These are phyloP conservation scores for Phanerotoma sp. DNA, from an alignment of 2,888 invertebrate genomes.

Conservation along the genomic window DNA sequence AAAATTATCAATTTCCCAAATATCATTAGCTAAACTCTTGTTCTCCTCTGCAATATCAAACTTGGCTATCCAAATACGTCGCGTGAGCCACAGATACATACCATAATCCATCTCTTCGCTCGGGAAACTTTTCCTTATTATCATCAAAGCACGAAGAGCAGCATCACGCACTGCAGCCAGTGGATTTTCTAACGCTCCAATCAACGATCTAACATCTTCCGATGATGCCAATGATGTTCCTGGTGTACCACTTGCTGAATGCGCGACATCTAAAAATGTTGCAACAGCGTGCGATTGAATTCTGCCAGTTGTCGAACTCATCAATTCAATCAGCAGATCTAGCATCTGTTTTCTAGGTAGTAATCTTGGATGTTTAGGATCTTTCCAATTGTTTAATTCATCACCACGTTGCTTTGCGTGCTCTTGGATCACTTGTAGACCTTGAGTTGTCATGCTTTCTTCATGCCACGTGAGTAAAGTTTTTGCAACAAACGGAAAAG, in stretches of 20 bases:
- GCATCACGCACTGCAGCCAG: conserved; percentile 74
- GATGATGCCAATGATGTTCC: conserved; percentile 66
- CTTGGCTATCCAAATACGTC: conserved; percentile 80
- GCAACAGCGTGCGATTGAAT: conserved; percentile 77
- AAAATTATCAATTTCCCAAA: conserved; percentile 66
- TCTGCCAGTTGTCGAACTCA: conserved; percentile 68
- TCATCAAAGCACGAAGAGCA: conserved; percentile 71
- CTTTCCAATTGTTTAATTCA: conserved; percentile 56
- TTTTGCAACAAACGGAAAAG: conserved; percentile 75
- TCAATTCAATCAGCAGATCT: conserved; percentile 74
- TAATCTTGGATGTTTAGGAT: conserved; percentile 71
- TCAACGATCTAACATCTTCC: conserved; percentile 74
- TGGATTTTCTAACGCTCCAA: conserved; percentile 72
- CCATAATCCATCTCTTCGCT: conserved; percentile 63
- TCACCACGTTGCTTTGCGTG: conserved; percentile 69
- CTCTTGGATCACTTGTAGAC: conserved; percentile 68
- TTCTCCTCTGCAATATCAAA: conserved; percentile 80
- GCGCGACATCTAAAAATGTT: conserved; percentile 79
- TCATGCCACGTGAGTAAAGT: conserved; percentile 61
- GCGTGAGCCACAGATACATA: conserved; percentile 65
- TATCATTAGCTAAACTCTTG: conserved; percentile 63
- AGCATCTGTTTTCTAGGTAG: conserved; percentile 83
- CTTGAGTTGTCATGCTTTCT: conserved; percentile 64
- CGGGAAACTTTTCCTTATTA: conserved; percentile 67
- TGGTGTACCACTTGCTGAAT: conserved; percentile 69